phyloP scores from a whole-genome alignment of 2,888 invertebrate species.

The Mesopsocus fuscifrons region DNA sequence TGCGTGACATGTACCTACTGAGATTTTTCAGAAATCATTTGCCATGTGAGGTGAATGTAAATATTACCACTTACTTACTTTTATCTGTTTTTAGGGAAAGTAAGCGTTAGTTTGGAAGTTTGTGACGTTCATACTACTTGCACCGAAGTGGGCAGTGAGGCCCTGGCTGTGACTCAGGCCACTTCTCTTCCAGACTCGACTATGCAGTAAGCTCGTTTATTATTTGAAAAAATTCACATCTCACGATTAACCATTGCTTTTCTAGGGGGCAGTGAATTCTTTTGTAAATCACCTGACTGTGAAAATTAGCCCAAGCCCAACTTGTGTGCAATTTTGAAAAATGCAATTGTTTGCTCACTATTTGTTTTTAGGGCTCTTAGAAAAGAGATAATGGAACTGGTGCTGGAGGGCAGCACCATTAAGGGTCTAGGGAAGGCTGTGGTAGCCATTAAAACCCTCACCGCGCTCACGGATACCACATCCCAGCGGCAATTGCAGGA shows the following conservation, averaged over 20 bases:
- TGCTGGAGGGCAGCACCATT: neutral
- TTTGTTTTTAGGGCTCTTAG: neutral
- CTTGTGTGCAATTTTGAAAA: neutral
- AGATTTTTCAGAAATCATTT: no score
- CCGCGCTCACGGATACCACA: neutral
- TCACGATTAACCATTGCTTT: no score
- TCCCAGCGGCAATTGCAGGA: neutral
- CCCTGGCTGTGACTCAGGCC: conserved; percentile 3
- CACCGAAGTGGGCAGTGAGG: conserved; percentile 12
- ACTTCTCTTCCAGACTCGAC: neutral
- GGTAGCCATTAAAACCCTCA: neutral
- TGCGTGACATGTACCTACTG: no score
- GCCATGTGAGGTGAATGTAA: no score
- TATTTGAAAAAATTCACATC: no score
- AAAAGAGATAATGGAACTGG: neutral
- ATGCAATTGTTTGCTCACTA: no score
- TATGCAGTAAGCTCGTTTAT: conserved; percentile 5
- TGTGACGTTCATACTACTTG: conserved; percentile 16
- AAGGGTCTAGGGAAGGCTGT: neutral
- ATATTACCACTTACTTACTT: no score
- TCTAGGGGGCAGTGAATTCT: no score
- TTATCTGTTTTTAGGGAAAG: neutral
- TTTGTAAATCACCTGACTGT: no score
- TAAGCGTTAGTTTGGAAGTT: conserved; percentile 12
- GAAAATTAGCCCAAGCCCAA: no score